Evolutionary conservation across 2,888 invertebrate species (phyloP), one percentile per base, ranked within the genome.

Genomic region (Brachyptera putata): DNA sequence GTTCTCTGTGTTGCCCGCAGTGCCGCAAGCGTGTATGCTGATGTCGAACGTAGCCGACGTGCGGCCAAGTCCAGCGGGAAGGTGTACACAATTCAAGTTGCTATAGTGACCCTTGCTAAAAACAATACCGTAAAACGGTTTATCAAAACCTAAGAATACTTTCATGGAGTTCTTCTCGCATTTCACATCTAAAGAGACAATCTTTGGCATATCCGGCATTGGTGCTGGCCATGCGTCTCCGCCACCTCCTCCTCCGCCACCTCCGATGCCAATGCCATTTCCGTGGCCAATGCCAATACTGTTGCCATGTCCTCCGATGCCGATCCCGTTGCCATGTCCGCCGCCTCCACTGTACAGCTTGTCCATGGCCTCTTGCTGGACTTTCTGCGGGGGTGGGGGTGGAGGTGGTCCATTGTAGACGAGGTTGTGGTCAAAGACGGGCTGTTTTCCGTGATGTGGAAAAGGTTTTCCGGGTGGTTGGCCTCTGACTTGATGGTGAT

Each of bases 81-180:
- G 75, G 74, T 95, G 93, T 0, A 95, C 91, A 70, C 95, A 95
- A 72, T 92, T 91, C 57, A 89, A 87, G 71, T 95, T 93, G 67
- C 91, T 92, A 75, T 94, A 95, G 74, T 94, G 92, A 1, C 95
- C 94, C 74, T 95, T 95, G 64, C 92, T 93, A 79, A 95, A 95
- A 37, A 95, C 91, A 53, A 95, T 93, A n/a, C 95, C 95, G 69
- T 90, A 92, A 79, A 95, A 95, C 0, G 95, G 94, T 70, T 93
- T 91, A 70, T 95, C 94, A 70, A 95, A 95, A 65, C 91, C 91
- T n/a, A 95, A 81, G 69, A 90, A 92, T 0, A 95, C 93, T 73
- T 94, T 88, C 95, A 95, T 95, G 59, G 90, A 82, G 70, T 88
- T 93, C 73, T 94, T 94, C 75, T 95, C 95, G 74, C 95, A 95